Percentiles rank a stretch among this genome's conserved stretches.
phyloP scores from a whole-genome alignment of 2,113 vertebrate species.

The Cryptomyrus ogoouensis region DNA sequence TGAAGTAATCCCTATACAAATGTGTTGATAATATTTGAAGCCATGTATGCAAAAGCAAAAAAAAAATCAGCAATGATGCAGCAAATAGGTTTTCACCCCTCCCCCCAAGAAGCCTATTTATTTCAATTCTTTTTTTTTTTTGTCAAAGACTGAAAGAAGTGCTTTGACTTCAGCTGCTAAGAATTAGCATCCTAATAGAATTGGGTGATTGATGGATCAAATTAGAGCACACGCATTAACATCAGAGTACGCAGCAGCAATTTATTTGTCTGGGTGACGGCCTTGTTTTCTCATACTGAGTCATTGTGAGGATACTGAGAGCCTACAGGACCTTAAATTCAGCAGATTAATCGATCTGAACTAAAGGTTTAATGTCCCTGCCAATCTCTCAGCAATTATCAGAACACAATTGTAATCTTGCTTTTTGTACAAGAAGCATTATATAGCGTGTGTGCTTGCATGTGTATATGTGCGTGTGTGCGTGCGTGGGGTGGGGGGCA shows the following conservation, averaged over 20 bases:
- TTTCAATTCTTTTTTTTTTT: neutral
- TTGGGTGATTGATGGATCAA: conserved; percentile 24
- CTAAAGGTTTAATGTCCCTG: neutral
- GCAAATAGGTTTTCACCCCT: neutral
- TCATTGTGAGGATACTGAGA: neutral
- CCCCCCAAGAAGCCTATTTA: neutral
- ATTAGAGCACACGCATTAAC: conserved; percentile 9
- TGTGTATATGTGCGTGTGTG: neutral
- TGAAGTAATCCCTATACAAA: conserved; percentile 12
- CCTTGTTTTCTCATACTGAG: conserved; percentile 2
- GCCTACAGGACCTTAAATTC: conserved; percentile 8
- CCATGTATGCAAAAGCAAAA: neutral
- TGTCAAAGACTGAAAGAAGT: neutral
- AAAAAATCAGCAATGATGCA: neutral
- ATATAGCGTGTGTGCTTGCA: neutral
- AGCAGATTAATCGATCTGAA: conserved; percentile 10
- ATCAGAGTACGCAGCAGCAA: neutral
- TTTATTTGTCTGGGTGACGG: conserved; percentile 16
- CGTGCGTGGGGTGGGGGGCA: neutral
- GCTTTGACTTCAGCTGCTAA: neutral
- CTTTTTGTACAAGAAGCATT: neutral
- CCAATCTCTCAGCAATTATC: neutral
- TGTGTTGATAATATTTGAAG: conserved; percentile 8
- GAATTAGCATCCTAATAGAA: conserved; percentile 20
- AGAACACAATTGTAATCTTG: neutral